A percentile compares a stretch with the other conserved stretches of the same genome.
These are phyloP conservation scores for Ctena decussata DNA, from an alignment of 2,888 invertebrate species.

Conservation along the genomic window DNA sequence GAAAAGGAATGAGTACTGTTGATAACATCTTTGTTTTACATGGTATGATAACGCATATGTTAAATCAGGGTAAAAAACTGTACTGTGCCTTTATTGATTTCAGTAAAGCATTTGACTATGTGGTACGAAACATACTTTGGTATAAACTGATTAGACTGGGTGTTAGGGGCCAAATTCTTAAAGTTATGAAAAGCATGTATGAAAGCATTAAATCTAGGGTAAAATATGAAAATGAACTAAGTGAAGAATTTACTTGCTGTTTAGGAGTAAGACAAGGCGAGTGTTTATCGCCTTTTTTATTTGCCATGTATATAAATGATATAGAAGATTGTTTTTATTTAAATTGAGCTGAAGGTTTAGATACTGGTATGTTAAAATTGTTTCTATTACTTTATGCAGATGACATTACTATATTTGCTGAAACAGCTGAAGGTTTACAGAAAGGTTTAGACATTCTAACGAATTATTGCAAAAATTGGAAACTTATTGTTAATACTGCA, in stretches of 20 bases:
- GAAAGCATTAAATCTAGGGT: conserved; percentile 18
- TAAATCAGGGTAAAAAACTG: conserved; percentile 17
- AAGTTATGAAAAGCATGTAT: conserved; percentile 25
- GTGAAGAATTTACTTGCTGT: conserved; percentile 20
- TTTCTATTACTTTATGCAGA: too few species aligned
- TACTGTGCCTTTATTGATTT: conserved; percentile 39
- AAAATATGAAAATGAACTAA: conserved; percentile 3
- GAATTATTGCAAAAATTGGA: too few species aligned
- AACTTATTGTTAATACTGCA: too few species aligned
- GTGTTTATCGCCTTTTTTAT: conserved; percentile 41
- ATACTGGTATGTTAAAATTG: too few species aligned
- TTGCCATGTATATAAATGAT: too few species aligned
- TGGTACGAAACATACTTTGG: conserved; percentile 20
- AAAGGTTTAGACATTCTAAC: too few species aligned
- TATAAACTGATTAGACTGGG: conserved; percentile 19
- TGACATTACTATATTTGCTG: too few species aligned
- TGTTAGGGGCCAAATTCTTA: conserved; percentile 20
- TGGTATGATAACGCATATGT: conserved; percentile 14
- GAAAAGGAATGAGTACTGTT: conserved; percentile 1
- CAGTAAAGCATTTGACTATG: conserved; percentile 30
- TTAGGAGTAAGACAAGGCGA: conserved; percentile 35
- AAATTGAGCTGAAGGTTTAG: too few species aligned
- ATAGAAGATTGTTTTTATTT: too few species aligned
- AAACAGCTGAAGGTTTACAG: too few species aligned
- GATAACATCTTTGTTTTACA: conserved; percentile 27